These are phyloP conservation scores for Carcina quercana DNA, from an alignment of 2,888 invertebrate species.

Conservation along the genomic window DNA sequence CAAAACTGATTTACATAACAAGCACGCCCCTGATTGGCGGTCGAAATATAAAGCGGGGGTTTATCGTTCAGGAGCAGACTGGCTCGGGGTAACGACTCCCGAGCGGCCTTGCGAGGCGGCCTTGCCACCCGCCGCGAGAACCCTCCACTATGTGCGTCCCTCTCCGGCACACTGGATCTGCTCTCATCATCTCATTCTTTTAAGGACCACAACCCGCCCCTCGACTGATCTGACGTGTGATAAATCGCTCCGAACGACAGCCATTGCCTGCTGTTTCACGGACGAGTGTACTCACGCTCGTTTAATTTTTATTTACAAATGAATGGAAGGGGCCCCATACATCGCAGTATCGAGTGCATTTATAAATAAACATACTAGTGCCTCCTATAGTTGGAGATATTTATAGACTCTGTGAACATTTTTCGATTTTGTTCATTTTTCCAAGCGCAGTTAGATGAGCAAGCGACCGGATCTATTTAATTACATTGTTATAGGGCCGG, in stretches of 20 bases:
- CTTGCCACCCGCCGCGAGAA: slow-evolving; percentile 50
- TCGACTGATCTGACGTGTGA: slow-evolving; percentile 45
- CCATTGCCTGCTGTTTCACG: slow-evolving; percentile 44
- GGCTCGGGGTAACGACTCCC: slow-evolving; percentile 39
- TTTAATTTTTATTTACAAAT: slow-evolving; percentile 54
- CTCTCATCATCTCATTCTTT: slow-evolving; percentile 29
- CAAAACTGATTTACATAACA: no score
- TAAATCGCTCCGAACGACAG: slow-evolving; percentile 57
- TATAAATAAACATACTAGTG: slow-evolving; percentile 47
- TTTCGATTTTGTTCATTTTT: slow-evolving; percentile 21
- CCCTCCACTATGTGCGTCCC: slow-evolving; percentile 31
- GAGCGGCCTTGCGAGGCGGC: slow-evolving; percentile 61
- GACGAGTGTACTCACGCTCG: slow-evolving; percentile 30
- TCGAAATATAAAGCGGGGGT: slow-evolving; percentile 23
- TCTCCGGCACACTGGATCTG: slow-evolving; percentile 25
- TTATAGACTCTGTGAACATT: slow-evolving; percentile 27
- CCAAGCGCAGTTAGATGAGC: slow-evolving; percentile 37
- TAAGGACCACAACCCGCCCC: slow-evolving; percentile 36
- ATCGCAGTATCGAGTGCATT: slow-evolving; percentile 41
- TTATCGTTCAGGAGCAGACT: slow-evolving; percentile 21
- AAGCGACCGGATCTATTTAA: slow-evolving; percentile 45
- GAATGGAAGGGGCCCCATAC: slow-evolving; percentile 43
- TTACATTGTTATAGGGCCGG: slow-evolving; percentile 45
- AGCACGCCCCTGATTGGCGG: no score
- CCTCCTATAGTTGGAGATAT: slow-evolving; percentile 32